Percentiles rank a stretch among this genome's conserved stretches.
phyloP scores from a whole-genome alignment of 2,888 invertebrate genomes.

The Apotomis turbidana region DNA sequence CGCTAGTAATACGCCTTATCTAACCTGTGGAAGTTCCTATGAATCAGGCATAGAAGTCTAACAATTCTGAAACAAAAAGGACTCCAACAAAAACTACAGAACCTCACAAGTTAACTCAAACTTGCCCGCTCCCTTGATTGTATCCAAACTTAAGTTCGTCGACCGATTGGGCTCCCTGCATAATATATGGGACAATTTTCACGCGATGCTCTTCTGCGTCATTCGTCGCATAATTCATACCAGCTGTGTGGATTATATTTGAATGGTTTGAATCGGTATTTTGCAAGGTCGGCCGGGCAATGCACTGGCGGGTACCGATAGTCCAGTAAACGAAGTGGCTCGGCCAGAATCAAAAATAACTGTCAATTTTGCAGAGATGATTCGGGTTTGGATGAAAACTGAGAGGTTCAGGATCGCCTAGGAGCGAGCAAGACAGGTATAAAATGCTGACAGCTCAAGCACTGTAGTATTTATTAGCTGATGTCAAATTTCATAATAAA shows the following conservation, averaged over 20 bases:
- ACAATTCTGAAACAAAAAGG: too few species aligned
- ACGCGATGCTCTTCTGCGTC: constrained; percentile 63
- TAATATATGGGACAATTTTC: constrained; percentile 79
- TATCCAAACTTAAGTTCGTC: constrained; percentile 69
- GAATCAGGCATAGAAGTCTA: too few species aligned
- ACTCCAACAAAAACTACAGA: neutral
- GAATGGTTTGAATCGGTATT: constrained; percentile 32
- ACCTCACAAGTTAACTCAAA: neutral
- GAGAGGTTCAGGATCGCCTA: too few species aligned
- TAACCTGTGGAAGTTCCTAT: too few species aligned
- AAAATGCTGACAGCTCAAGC: too few species aligned
- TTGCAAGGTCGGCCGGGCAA: constrained; percentile 40
- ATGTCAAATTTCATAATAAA: too few species aligned
- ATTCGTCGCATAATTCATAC: constrained; percentile 40
- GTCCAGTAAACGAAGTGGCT: neutral
- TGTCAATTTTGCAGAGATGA: too few species aligned
- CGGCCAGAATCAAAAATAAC: too few species aligned
- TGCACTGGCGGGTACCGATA: constrained; percentile 21
- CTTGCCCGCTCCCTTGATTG: constrained; percentile 47
- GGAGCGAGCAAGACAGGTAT: too few species aligned
- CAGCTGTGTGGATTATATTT: constrained; percentile 35
- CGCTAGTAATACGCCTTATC: too few species aligned
- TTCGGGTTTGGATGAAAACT: too few species aligned
- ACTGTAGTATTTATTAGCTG: too few species aligned
- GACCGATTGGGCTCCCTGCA: constrained; percentile 74